Conservation (phyloP, 2,113 vertebrate species). For the Bubo blakistoni region DNA sequence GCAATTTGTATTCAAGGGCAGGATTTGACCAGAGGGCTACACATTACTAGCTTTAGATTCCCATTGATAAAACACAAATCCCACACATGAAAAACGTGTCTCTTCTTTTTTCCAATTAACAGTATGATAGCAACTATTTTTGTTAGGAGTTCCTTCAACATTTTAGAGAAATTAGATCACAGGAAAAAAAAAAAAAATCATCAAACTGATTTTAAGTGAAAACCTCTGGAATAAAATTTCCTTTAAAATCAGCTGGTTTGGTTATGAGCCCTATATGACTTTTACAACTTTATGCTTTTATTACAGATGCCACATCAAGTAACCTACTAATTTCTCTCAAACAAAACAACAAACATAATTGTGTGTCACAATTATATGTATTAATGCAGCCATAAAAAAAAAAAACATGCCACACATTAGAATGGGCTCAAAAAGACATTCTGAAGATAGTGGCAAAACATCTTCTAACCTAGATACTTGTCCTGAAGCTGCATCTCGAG, state of each 20-base stretch:
- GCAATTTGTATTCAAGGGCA: conserved; percentile 20
- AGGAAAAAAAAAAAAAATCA: too few relatives aligned
- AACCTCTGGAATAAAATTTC: not conserved
- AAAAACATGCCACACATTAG: not conserved
- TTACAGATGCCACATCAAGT: not conserved
- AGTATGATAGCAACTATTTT: not conserved
- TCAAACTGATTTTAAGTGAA: not conserved
- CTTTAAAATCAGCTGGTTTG: conserved; percentile 21
- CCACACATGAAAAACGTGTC: not conserved
- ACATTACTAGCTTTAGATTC: not conserved
- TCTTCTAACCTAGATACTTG: not conserved
- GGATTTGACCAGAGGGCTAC: not conserved
- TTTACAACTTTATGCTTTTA: not conserved
- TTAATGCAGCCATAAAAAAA: not conserved
- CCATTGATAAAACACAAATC: not conserved
- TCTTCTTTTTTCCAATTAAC: not conserved
- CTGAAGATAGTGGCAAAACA: not conserved
- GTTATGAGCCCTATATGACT: not conserved
- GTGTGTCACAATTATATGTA: not conserved
- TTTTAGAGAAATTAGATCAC: not conserved
- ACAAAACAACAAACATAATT: not conserved
- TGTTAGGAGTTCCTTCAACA: not conserved
- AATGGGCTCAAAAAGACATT: not conserved
- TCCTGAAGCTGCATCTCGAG: not conserved
- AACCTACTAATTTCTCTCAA: not conserved